A percentile compares a stretch with the other conserved stretches of the same genome.
These are phyloP conservation scores for Pollimyrus isidori DNA, from an alignment of 2,113 vertebrate genomes.

Conservation along the genomic window DNA sequence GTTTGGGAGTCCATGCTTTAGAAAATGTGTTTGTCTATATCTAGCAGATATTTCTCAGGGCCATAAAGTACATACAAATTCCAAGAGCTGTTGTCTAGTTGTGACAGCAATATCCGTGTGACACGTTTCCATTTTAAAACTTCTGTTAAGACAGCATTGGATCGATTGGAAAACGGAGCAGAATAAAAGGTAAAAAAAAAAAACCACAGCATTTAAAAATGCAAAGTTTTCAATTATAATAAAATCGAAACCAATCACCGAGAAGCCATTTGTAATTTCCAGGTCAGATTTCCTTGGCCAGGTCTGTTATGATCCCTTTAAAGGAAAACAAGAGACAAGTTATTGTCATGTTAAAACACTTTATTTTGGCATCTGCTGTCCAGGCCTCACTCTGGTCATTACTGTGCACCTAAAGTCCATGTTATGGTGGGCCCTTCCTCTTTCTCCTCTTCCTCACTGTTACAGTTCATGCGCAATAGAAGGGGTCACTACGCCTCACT, in stretches of 20 bases:
- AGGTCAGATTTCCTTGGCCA: background rate
- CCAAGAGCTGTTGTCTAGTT: background rate
- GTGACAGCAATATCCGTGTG: background rate
- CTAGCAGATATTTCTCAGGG: background rate
- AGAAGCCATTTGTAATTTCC: background rate
- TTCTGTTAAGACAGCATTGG: background rate
- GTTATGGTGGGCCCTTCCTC: background rate
- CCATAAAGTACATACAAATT: background rate
- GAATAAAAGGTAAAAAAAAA: background rate
- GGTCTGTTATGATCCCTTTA: background rate
- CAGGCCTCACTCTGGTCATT: background rate
- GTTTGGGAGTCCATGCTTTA: background rate
- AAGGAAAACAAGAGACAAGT: background rate
- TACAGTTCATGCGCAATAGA: background rate
- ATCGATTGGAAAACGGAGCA: background rate
- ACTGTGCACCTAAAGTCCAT: background rate
- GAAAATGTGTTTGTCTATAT: background rate
- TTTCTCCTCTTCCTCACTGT: background rate
- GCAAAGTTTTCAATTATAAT: background rate
- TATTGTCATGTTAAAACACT: background rate
- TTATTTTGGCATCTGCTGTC: background rate
- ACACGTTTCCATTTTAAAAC: background rate
- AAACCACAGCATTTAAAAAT: background rate
- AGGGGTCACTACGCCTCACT: background rate
- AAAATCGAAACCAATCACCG: background rate